Evolutionary conservation across 1,140 invertebrate species (phyloP).

Genomic region (Drosophila lini): DNA sequence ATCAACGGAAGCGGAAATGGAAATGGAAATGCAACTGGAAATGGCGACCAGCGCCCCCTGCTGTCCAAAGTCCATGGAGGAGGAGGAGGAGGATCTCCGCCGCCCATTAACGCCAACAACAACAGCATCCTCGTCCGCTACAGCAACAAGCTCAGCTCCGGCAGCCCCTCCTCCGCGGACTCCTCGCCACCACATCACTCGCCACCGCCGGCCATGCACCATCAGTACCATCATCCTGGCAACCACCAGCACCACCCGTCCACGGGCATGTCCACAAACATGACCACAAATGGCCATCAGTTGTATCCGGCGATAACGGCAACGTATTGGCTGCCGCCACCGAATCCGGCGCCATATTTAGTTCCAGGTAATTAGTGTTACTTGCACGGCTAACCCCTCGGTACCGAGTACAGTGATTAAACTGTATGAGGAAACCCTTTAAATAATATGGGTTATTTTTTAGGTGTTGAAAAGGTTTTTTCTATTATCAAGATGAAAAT

Average conservation of each 20-base stretch:
- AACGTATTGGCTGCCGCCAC: constrained; percentile 91
- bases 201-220: constrained; percentile 38
- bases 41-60: constrained; percentile 62
- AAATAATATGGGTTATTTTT: too few relatives aligned
- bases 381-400: constrained; percentile 46
- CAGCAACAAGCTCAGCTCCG: constrained; percentile 55
- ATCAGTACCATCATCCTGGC: constrained; percentile 33
- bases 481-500: background rate
- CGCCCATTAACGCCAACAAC: constrained; percentile 33
- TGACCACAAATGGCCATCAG: constrained; percentile 84
- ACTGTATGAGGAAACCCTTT: background rate
- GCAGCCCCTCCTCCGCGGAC: constrained; percentile 53
- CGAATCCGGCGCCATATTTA: constrained; percentile 90
- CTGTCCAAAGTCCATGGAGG: constrained; percentile 47
- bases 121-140: constrained; percentile 29
- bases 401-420: constrained; percentile 18
- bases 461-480: background rate
- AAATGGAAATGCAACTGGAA: constrained; percentile 64
- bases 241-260: constrained; percentile 38
- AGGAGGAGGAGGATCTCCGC: constrained; percentile 35
- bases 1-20: constrained; percentile 79
- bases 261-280: constrained; percentile 66
- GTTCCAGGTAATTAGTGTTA: constrained; percentile 88
- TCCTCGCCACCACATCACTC: constrained; percentile 55
- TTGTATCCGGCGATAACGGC: constrained; percentile 91